Evolutionary conservation across 2,888 invertebrate genomes (phyloP), one percentile per base, ranked within the genome.

Genomic region (Hermaeophaga mercurialis): DNA sequence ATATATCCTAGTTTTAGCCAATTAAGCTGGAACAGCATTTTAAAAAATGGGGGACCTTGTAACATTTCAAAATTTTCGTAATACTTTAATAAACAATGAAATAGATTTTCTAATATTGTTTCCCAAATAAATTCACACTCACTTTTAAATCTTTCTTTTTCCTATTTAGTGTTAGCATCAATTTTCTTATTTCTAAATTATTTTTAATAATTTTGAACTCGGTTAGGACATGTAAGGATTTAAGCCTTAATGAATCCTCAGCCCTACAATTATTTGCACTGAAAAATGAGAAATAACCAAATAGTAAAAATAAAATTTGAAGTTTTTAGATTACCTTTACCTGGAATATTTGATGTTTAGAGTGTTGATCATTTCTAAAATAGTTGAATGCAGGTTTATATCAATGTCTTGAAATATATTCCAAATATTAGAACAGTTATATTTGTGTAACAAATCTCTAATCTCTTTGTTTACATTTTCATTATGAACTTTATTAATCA

Each of bases 131-230:
- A n/a, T n/a, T n/a, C n/a, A n/a, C n/a, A n/a, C n/a, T n/a, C n/a
- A n/a, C n/a, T n/a, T n/a, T n/a, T n/a, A n/a, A n/a, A n/a, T 57
- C 46, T 19, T 65, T 68, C 38, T 56, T 58, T 11, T 56, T 61
- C 19, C 56, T 56, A 15, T n/a, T n/a, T n/a, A n/a, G n/a, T n/a
- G n/a, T n/a, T n/a, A n/a, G n/a, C n/a, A n/a, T n/a, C 19, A 66
- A 24, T 8, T 63, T 56, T 46, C 65, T 65, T 8, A 62, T 28
- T 22, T 58, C 18, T 11, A 43, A 41, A 54, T 58, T 60, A 36
- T 58, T 54, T 39, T 66, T 63, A 6, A 65, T 18, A 24, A 58
- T 62, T 38, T 63, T 59, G 7, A 68, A 34, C 22, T 68, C 66
- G 2, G 60, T 64, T 46, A 62, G 60, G 22, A 66, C 49, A 46